Conservation (phyloP, 2,113 vertebrate genomes). For the Thinocorus orbignyianus region DNA sequence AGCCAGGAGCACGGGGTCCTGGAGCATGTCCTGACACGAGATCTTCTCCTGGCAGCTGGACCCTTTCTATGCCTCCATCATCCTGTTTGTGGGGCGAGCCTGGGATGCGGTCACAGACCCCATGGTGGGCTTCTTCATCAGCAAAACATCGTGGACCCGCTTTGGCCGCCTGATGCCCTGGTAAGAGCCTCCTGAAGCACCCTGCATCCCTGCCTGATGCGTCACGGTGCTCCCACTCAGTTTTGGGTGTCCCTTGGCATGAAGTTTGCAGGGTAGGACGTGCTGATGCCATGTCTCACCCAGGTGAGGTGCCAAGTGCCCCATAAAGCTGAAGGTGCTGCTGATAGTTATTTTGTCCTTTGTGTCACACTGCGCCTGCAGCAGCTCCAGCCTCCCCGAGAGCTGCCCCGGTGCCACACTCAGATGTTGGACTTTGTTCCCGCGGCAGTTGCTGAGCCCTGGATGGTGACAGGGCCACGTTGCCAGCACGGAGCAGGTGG, state of each 20-base stretch:
- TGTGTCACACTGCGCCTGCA: rapidly evolving
- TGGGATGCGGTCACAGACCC: slow-evolving; percentile 96
- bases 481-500: neutral
- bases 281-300: neutral
- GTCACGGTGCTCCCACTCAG: neutral
- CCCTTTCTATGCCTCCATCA: slow-evolving; percentile 89
- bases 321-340: neutral
- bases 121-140: slow-evolving; percentile 91
- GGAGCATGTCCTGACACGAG: neutral
- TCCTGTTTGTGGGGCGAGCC: slow-evolving; percentile 89
- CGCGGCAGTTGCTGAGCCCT: rapidly evolving
- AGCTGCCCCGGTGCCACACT: rapidly evolving
- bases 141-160: slow-evolving; percentile 85
- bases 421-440: neutral
- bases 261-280: neutral
- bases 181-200: slow-evolving; percentile 65
- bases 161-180: slow-evolving; percentile 93
- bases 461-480: rapidly evolving
- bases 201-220: neutral
- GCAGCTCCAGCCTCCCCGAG: neutral
- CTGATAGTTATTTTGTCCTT: neutral
- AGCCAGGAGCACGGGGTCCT: rapidly evolving
- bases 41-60: slow-evolving; percentile 74
- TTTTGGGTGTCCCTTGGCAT: neutral
- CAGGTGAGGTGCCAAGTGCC: neutral